Percentiles rank a stretch among this genome's conserved stretches.
Evolutionary conservation across 2,888 invertebrate species (phyloP).

Genomic region (Ecliptopera silaceata): DNA sequence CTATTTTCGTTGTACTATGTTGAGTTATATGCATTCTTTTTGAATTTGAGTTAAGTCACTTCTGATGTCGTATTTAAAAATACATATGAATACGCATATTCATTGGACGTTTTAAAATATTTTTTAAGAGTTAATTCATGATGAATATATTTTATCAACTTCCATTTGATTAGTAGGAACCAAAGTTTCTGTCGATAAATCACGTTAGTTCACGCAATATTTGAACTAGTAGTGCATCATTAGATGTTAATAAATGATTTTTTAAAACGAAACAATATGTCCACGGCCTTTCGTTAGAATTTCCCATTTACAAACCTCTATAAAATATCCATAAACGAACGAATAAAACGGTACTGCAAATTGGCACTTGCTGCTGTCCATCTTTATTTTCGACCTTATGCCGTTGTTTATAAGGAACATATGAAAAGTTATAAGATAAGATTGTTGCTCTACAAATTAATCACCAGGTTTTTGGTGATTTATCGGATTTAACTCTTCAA

Average conservation of each 20-base stretch:
- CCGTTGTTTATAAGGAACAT: slow-evolving; percentile 22
- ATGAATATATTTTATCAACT: slow-evolving; percentile 23
- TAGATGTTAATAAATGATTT: slow-evolving; percentile 46
- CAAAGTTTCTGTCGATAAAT: slow-evolving; percentile 35
- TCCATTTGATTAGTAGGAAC: slow-evolving; percentile 24
- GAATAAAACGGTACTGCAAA: slow-evolving; percentile 46
- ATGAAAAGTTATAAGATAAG: slow-evolving; percentile 16
- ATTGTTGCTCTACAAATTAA: slow-evolving; percentile 57
- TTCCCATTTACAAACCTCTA: slow-evolving; percentile 61
- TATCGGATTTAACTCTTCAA: slow-evolving; percentile 63
- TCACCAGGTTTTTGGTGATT: slow-evolving; percentile 59
- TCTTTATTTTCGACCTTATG: slow-evolving; percentile 41
- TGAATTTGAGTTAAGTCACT: too few relatives aligned
- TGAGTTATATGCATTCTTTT: too few relatives aligned
- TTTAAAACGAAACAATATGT: slow-evolving; percentile 56
- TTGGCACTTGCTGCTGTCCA: slow-evolving; percentile 29
- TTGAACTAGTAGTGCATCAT: slow-evolving; percentile 41
- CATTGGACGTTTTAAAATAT: slow-evolving; percentile 1
- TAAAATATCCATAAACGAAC: slow-evolving; percentile 58
- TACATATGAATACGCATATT: background rate
- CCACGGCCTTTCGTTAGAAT: slow-evolving; percentile 61
- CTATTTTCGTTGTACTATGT: background rate
- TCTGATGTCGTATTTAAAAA: too few relatives aligned
- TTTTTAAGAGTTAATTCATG: slow-evolving; percentile 11
- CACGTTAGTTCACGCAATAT: slow-evolving; percentile 32